Conservation (phyloP, 2,113 vertebrate species). For the Python bivittatus region DNA sequence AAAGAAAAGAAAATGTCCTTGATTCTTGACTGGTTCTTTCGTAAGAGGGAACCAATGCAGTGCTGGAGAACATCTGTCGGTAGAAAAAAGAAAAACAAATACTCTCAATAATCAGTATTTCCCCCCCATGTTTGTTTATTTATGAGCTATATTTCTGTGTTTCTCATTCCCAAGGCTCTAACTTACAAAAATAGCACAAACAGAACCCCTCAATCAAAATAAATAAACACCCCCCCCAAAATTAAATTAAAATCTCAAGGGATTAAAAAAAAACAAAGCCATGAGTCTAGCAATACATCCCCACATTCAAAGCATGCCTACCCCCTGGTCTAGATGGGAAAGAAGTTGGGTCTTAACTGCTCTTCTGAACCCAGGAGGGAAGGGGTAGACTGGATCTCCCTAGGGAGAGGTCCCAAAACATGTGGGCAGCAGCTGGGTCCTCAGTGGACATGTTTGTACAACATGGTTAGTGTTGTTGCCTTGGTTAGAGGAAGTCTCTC, state of each 20-base stretch:
- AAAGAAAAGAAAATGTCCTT: not conserved
- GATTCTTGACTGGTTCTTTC: not conserved
- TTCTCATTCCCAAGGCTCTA: not conserved
- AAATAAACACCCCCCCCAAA: not conserved
- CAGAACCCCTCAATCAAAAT: not conserved
- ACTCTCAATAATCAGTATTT: not conserved
- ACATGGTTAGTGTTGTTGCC: too few species aligned
- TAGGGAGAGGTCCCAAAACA: too few species aligned
- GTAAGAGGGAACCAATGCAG: not conserved
- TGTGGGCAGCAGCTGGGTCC: too few species aligned
- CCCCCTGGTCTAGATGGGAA: not conserved
- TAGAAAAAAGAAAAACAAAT: rapidly evolving
- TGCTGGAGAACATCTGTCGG: not conserved
- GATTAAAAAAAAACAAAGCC: not conserved
- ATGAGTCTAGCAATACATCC: not conserved
- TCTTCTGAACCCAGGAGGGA: not conserved
- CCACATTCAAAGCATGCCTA: not conserved
- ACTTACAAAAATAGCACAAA: not conserved
- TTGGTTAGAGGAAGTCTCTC: too few species aligned
- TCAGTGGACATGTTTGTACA: too few species aligned
- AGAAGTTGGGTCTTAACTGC: not conserved
- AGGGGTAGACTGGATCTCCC: not conserved
- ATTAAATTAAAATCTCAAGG: not conserved
- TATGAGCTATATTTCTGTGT: not conserved
- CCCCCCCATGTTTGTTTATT: not conserved